Conservation (phyloP, 2,797 vertebrate genomes). For the Mus caroli region DNA sequence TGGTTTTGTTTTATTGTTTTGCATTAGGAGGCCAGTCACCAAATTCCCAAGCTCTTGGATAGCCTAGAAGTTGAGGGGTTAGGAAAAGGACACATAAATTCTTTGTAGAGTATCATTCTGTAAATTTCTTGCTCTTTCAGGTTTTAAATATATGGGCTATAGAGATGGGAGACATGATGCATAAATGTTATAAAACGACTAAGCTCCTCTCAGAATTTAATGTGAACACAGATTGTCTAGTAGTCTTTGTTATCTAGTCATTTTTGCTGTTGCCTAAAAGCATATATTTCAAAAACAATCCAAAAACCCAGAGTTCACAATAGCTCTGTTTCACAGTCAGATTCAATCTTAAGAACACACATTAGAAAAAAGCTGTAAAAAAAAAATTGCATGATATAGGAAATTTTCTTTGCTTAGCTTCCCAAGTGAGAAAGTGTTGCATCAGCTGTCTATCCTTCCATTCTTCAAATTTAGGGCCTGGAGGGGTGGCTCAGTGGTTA, state of each 20-base stretch:
- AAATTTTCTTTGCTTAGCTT: background rate
- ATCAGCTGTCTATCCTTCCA: background rate
- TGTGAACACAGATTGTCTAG: background rate
- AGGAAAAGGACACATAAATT: background rate
- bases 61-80: background rate
- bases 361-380: background rate
- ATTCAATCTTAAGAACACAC: background rate
- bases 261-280: background rate
- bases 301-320: background rate
- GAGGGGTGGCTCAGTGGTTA: background rate
- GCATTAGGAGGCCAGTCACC: background rate
- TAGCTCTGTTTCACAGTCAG: background rate
- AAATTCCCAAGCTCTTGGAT: background rate
- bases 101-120: background rate
- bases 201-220: background rate
- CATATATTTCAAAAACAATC: background rate
- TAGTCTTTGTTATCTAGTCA: background rate
- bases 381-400: background rate
- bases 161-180: background rate
- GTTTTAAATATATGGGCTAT: background rate
- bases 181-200: background rate
- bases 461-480: background rate
- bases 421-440: background rate
- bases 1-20: background rate
- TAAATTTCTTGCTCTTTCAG: background rate